Evolutionary conservation across 2,888 invertebrate species (phyloP), one percentile per base, ranked within the genome.

Genomic region (Leptopilina myrica): DNA sequence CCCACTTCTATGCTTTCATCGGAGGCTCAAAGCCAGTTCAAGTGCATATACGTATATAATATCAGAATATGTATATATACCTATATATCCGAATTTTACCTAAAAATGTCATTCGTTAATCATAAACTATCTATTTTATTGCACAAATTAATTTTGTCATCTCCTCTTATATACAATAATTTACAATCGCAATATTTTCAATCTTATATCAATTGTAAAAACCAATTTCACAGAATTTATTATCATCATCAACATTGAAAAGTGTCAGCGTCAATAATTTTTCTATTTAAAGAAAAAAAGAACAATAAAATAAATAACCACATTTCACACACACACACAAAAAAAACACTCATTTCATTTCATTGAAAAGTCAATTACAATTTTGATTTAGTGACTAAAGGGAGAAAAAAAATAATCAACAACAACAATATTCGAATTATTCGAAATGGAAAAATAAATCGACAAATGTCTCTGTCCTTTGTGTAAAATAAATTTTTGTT

Each of bases 1-100:
- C 84, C 84, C 84, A 82, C 82, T 81, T 81, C 83, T 81, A 81
- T 82, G 78, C 85, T 85, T 84, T 82, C 83, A 83, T 59, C 64
- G 59, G 79, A 67, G 79, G 43, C 64, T 76, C 77, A 78, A 64
- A 78, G 77, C 76, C 20, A 62, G 76, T 46, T 64, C 64, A 66
- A 53, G 49, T 46, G 64, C 46, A 46, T 43, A 53, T 64, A 64
- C 64, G 26, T 64, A 64, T 64, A 62, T 62, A 62, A 15, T 5
- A 12, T 15, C 0, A 14, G 62, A 62, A 62, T 62, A 62, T n/a
- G 43, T 65, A 66, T 67, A 49, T 11, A 49, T 4, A 8, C 14
- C 73, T n/a, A n/a, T 20, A 20, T 20, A 20, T 1, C 20, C 73
- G 11, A 56, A n/a, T 73, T 69, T 69, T 56, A 49, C 49, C 8